Percentiles rank a stretch among this genome's conserved stretches.
Evolutionary conservation across 1,140 invertebrate species (phyloP).

Genomic region (Brachionus angularis): DNA sequence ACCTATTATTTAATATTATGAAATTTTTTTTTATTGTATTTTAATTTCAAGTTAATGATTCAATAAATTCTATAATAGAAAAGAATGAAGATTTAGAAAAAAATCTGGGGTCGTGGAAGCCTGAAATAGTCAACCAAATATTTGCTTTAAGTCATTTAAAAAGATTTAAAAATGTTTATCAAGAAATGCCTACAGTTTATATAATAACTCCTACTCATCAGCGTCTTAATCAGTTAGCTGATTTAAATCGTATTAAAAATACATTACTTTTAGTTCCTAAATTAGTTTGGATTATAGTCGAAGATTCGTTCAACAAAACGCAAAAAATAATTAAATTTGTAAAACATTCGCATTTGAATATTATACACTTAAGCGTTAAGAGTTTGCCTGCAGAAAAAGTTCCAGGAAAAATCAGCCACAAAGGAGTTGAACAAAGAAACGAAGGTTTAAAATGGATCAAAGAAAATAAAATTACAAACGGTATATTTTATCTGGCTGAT

Average conservation of each 20-base stretch:
- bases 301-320: neutral
- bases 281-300: slow-evolving; percentile 17
- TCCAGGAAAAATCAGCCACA: slow-evolving; percentile 78
- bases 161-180: no score
- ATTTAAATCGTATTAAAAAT: slow-evolving; percentile 16
- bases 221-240: no score
- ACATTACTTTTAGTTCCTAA: neutral
- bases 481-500: slow-evolving; percentile 93
- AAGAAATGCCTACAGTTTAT: no score
- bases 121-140: no score
- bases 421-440: slow-evolving; percentile 91
- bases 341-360: slow-evolving; percentile 73
- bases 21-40: no score
- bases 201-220: no score
- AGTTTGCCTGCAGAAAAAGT: slow-evolving; percentile 65
- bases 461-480: slow-evolving; percentile 62
- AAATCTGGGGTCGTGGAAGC: no score
- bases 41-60: no score
- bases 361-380: slow-evolving; percentile 71
- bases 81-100: no score
- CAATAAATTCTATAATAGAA: no score
- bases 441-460: slow-evolving; percentile 79
- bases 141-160: no score
- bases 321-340: slow-evolving; percentile 67
- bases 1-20: no score